Conservation (phyloP, 2,888 invertebrate genomes). For the Pseudococcus jackbeardsleyi region DNA sequence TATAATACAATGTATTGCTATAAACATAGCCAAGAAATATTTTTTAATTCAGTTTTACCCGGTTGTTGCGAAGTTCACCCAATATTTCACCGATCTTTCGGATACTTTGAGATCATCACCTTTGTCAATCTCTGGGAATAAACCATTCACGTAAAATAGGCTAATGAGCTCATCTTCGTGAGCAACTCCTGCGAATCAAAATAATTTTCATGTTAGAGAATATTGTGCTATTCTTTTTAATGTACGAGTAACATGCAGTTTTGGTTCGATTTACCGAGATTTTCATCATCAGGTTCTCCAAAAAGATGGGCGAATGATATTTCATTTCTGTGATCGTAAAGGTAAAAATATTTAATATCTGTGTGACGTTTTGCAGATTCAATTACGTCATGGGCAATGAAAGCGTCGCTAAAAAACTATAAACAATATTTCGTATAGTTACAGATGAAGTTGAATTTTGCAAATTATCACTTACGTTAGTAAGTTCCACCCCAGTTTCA, state of each 20-base stretch:
- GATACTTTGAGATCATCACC: conserved; percentile 42
- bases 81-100: conserved; percentile 53
- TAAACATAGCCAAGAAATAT: not conserved
- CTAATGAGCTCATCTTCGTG: conserved; percentile 64
- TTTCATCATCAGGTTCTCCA: not conserved
- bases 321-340: not conserved
- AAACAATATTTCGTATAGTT: no score
- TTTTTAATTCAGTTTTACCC: conserved; percentile 18
- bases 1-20: no score
- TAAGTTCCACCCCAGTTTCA: no score
- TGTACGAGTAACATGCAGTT: no score
- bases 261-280: not conserved
- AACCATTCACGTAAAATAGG: conserved; percentile 34
- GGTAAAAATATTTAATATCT: not conserved
- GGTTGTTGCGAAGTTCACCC: conserved; percentile 56
- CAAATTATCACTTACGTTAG: no score
- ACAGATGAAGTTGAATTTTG: no score
- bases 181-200: conserved; percentile 10
- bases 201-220: not conserved
- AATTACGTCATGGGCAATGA: not conserved
- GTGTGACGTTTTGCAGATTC: not conserved
- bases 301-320: not conserved
- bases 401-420: not conserved
- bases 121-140: conserved; percentile 23
- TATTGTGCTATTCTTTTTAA: not conserved